Evolutionary conservation across 2,113 vertebrate genomes (phyloP), one percentile per base, ranked within the genome.

Genomic region (Cyphomyrus discorhynchus): DNA sequence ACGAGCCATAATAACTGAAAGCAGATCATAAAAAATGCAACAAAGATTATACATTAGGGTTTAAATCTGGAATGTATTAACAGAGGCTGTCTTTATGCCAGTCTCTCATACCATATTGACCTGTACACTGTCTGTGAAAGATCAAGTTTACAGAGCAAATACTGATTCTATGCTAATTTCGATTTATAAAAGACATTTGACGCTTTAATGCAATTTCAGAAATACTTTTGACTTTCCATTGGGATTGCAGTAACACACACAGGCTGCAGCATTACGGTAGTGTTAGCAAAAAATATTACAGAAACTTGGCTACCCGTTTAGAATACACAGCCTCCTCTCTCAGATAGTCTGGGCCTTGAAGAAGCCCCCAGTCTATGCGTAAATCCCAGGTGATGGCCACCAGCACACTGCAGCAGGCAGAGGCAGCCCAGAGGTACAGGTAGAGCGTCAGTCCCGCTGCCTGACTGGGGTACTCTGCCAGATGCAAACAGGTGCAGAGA

Each of bases 321-420:
- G 96, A 96, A 91, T 97, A 97, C 77, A 97, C 95, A 89, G 97
- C 97, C 92, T 97, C 96, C 91, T 97, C 96, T 89, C 96, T 96
- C 89, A 97, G 96, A 91, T 97, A 97, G 87, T 96, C 97, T 82
- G 97, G 97, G 94, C 97, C 97, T 92, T 97, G 96, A 89, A 98
- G 96, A 88, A 97, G 96, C 89, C 97, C 97, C 97, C 97, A 97
- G 92, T 97, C 97, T 97, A 97, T 97, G 94, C 97, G 96, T 90
- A 97, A 95, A 93, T 98, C 97, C 97, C 97, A 97, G 91, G 96
- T 97, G 45, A 97, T 96, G 5, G 97, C 97, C 56, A 97, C 97
- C 93, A 96, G 95, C 89, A 97, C 96, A 92, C 97, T 97, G 93
- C 97, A 94, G 93, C 97, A 93, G 91, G 91, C 96, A 93, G 95